Percentiles rank a stretch among this genome's conserved stretches.
Conservation (phyloP, 1,140 invertebrate species). For the Frieseomelitta varia region DNA sequence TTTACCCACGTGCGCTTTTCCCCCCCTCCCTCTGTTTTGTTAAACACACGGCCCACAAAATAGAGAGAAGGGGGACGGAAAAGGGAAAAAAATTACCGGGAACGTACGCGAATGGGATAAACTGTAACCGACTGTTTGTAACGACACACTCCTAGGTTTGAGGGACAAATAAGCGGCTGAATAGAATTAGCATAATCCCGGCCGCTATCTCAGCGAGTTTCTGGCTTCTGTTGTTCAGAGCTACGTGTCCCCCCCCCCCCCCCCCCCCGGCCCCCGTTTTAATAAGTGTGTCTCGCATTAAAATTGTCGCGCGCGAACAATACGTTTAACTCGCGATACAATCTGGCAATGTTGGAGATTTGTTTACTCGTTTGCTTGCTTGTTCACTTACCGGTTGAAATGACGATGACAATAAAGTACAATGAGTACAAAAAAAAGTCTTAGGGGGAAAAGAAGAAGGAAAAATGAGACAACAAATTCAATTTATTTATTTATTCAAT, state of each 20-base stretch:
- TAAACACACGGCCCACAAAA: too few relatives aligned
- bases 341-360: neutral
- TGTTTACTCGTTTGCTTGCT: too few relatives aligned
- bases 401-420: too few relatives aligned
- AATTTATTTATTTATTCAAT: too few relatives aligned
- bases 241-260: neutral
- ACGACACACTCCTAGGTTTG: neutral
- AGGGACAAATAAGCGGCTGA: constrained; percentile 40
- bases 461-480: too few relatives aligned
- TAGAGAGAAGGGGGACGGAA: too few relatives aligned
- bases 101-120: neutral
- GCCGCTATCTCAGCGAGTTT: constrained; percentile 32
- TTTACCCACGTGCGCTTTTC: neutral
- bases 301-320: neutral
- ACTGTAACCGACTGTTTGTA: neutral
- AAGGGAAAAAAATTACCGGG: neutral
- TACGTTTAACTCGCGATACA: neutral
- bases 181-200: constrained; percentile 60
- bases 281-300: constrained; percentile 42
- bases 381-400: too few relatives aligned
- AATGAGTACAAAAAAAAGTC: too few relatives aligned
- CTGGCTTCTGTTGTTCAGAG: constrained; percentile 17
- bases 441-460: too few relatives aligned
- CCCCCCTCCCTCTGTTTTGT: too few relatives aligned
- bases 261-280: constrained; percentile 8